Percentiles rank a stretch among this genome's conserved stretches.
phyloP scores from a whole-genome alignment of 2,888 invertebrate species.

The Stenurella melanura region DNA sequence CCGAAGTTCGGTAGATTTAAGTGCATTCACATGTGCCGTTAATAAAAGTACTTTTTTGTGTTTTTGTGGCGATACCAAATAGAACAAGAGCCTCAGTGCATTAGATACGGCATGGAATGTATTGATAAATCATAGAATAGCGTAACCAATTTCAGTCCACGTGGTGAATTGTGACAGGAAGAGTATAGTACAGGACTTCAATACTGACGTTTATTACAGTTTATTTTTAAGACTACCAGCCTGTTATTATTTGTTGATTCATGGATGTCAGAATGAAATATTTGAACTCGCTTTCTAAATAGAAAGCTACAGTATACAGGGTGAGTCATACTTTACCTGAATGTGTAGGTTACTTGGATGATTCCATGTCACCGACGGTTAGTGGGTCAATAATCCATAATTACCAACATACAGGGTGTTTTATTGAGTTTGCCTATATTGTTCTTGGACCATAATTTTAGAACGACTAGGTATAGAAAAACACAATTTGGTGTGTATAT shows the following conservation, averaged over 20 bases:
- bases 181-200: not conserved
- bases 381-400: no score
- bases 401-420: no score
- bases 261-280: not conserved
- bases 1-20: constrained; percentile 1
- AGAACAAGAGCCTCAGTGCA: not conserved
- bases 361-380: no score
- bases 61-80: constrained; percentile 1
- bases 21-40: not conserved
- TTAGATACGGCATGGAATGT: not conserved
- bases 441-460: no score
- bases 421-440: no score
- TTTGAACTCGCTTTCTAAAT: not conserved
- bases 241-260: not conserved
- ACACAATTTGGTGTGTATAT: no score
- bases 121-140: constrained; percentile 10
- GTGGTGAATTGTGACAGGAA: not conserved
- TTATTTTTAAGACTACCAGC: not conserved
- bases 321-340: no score
- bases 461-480: no score
- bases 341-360: no score
- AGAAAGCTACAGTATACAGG: no score
- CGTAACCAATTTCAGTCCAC: not conserved
- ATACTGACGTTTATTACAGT: not conserved
- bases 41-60: not conserved